Base-by-base conservation (phyloP, 2,113 vertebrate genomes). In the Cinclus cinclus region DNA sequence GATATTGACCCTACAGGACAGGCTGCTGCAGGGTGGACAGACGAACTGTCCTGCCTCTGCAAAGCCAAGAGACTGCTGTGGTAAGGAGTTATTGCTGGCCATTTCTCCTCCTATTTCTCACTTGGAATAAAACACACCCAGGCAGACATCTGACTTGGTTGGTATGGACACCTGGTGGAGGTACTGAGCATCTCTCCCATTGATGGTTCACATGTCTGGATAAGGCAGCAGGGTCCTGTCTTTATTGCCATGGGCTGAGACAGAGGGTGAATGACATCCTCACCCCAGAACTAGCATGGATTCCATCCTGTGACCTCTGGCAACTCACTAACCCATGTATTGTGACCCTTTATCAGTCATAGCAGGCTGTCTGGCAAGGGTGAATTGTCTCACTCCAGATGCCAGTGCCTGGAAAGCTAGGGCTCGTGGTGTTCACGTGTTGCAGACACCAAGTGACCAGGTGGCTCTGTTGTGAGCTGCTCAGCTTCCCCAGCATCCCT, bases 61-160 rank as follows among this genome's bases (percentile, higher is more conserved):
- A 67, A 19, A 52, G 46, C 78, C 0, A 0, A 77, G 13, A 52
- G 14, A 52, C 39, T 28, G 13, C n/a, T 2, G 0, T 1, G 2
- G 11, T 20, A 23, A 56, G n/a, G 16, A 52, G 16, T 35, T 22
- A 23, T 1, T 46, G 14, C 44, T 55, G 33, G 11, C 31, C 2
- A 3, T 53, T 80, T 83, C 46, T 65, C 12, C 35, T 67, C 15
- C 35, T 47, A 0, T 69, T 65, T 50, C 14, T 79, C 21, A 25
- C 28, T 31, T 68, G 28, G 13, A 49, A 41, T 65, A 37, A 52
- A 84, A 56, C 20, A 35, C 15, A 9, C 3, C 0, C 2, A 69
- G 9, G 20, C 31, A 62, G 24, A 65, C 11, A 15, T 82, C 78
- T 76, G 55, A 8, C 17, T 63, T 76, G 25, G 28, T 25, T 47